Base-by-base conservation (phyloP, 2,888 invertebrate genomes). In the Steinernema carpocapsae region DNA sequence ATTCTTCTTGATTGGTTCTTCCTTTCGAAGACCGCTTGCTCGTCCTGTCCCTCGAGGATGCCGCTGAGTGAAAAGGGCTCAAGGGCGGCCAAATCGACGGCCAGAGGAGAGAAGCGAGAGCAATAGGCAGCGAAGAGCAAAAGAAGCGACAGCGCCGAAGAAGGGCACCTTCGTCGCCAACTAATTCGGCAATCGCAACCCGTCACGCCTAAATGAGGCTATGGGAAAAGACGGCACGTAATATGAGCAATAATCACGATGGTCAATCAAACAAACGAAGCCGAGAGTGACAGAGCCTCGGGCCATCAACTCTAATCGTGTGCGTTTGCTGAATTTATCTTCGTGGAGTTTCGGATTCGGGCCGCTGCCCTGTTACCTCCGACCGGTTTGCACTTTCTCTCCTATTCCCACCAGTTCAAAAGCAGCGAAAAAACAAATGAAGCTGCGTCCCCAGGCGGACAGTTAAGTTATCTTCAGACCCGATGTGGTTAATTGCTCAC, bases 221-320 rank as follows among this genome's bases (percentile, higher is more conserved):
- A 64, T 64, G 64, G 64, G 64, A 64, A 64, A 64, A 64, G 64
- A 64, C 64, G 64, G 64, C 64, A 64, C 64, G 64, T 64, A 64
- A 64, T 64, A 64, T 64, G 64, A 64, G 64, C 64, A 64, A 64
- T 64, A 64, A 64, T 64, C 64, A 64, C 64, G 64, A 64, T 32
- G 64, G 64, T 64, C 64, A 64, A 64, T 64, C 64, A 64, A 64
- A 64, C 64, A 64, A 64, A 64, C 64, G 64, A 64, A 64, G 64
- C 64, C 64, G 64, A 32, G 64, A 64, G 64, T 64, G 29, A 29
- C 64, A 64, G 29, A 26, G 29, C 64, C 64, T 64, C 32, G 32
- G 32, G 64, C 64, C 64, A 64, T 64, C 64, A 64, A 26, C 64
- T 26, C 32, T 64, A 64, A 64, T 64, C 64, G 24, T 26, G 64